A percentile compares a stretch with the other conserved stretches of the same genome.
Conservation (phyloP, 2,888 invertebrate genomes). For the Nemoura dubitans region DNA sequence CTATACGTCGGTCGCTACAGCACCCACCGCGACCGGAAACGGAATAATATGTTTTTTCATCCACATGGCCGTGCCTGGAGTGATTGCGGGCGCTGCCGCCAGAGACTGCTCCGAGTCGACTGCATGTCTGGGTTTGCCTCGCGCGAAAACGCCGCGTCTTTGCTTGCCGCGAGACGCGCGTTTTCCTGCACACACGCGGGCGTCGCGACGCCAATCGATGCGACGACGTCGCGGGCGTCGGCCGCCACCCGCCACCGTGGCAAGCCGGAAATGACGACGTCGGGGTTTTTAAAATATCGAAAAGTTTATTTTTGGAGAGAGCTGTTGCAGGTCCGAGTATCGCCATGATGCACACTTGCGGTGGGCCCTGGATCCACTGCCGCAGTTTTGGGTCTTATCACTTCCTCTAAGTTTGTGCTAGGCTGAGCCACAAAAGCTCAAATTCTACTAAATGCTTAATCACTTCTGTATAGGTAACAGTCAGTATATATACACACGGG, state of each 20-base stretch:
- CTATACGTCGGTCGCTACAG: too few relatives aligned
- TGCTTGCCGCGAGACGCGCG: neutral
- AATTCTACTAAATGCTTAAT: too few relatives aligned
- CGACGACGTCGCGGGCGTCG: neutral
- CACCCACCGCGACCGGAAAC: neutral
- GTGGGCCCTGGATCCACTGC: too few relatives aligned
- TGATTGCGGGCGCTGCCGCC: neutral
- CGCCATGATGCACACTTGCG: too few relatives aligned
- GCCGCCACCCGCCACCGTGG: neutral
- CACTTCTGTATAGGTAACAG: too few relatives aligned
- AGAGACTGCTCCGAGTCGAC: neutral
- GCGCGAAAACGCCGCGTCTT: neutral
- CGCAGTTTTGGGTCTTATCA: too few relatives aligned
- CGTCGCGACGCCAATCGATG: neutral
- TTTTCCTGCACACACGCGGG: neutral
- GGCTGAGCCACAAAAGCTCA: too few relatives aligned
- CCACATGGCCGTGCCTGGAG: neutral
- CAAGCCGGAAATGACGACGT: neutral
- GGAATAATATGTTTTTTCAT: constrained; percentile 33
- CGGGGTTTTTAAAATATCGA: neutral
- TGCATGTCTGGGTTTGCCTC: too few relatives aligned
- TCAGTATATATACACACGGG: too few relatives aligned
- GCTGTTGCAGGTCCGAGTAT: too few relatives aligned
- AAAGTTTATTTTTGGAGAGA: too few relatives aligned
- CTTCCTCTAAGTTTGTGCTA: too few relatives aligned